Evolutionary conservation across 2,113 vertebrate species (phyloP).

Genomic region (Tiliqua scincoides): DNA sequence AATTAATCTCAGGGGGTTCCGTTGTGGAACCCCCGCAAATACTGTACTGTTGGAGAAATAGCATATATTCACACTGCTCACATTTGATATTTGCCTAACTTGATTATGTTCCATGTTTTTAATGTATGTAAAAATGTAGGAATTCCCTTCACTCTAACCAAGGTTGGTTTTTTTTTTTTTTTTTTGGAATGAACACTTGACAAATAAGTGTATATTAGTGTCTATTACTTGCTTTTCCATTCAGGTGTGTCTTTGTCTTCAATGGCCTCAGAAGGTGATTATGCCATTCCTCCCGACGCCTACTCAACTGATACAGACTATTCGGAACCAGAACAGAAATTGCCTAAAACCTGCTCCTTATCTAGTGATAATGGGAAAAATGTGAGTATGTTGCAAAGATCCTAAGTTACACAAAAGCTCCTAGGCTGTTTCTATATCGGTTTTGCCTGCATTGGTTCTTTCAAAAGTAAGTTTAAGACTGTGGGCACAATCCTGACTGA

Average conservation of each 20-base stretch:
- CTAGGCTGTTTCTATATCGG: not conserved
- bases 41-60: not conserved
- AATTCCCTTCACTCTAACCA: constrained; percentile 3
- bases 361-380: constrained; percentile 88
- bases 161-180: not conserved
- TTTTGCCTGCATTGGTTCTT: too few relatives aligned
- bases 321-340: constrained; percentile 93
- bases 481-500: too few relatives aligned
- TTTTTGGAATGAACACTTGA: not conserved
- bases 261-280: constrained; percentile 95
- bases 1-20: too few relatives aligned
- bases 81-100: not conserved
- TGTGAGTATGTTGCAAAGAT: constrained; percentile 74
- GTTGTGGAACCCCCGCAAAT: too few relatives aligned
- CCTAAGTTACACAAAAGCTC: not conserved
- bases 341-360: constrained; percentile 89
- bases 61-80: not conserved
- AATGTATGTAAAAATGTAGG: not conserved
- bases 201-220: not conserved
- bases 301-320: constrained; percentile 92
- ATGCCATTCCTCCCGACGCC: constrained; percentile 96
- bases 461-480: too few relatives aligned
- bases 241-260: constrained; percentile 95
- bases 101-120: not conserved
- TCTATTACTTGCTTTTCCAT: constrained; percentile 31